Evolutionary conservation across 2,797 vertebrate genomes (phyloP).

Genomic region (Pyrocephalus nanus): DNA sequence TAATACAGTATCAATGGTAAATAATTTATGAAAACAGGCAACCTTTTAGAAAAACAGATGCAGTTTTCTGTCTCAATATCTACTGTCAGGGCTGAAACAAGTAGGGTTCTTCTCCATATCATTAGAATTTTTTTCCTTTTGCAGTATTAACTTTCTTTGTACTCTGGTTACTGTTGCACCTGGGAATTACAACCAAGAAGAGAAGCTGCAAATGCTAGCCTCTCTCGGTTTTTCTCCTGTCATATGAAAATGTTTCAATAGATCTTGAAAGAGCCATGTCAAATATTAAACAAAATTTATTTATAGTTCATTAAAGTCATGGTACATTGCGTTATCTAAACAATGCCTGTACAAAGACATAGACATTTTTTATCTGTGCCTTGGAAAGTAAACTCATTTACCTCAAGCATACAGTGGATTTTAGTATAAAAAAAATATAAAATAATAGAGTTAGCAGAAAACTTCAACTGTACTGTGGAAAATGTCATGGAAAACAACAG

Average conservation of each 20-base stretch:
- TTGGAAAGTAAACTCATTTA: neutral
- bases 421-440: neutral
- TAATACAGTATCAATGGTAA: neutral
- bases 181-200: neutral
- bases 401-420: neutral
- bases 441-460: neutral
- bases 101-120: neutral
- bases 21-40: neutral
- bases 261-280: neutral
- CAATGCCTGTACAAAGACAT: neutral
- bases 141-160: neutral
- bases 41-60: neutral
- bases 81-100: neutral
- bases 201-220: neutral
- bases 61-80: neutral
- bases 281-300: neutral
- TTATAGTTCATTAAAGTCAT: neutral
- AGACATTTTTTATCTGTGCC: neutral
- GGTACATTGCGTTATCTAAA: neutral
- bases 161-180: neutral
- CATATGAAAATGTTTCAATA: neutral
- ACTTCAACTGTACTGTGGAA: neutral
- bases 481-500: neutral
- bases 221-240: neutral
- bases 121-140: neutral